Evolutionary conservation across 2,888 invertebrate genomes (phyloP), one percentile per base, ranked within the genome.

Genomic region (Actias luna): DNA sequence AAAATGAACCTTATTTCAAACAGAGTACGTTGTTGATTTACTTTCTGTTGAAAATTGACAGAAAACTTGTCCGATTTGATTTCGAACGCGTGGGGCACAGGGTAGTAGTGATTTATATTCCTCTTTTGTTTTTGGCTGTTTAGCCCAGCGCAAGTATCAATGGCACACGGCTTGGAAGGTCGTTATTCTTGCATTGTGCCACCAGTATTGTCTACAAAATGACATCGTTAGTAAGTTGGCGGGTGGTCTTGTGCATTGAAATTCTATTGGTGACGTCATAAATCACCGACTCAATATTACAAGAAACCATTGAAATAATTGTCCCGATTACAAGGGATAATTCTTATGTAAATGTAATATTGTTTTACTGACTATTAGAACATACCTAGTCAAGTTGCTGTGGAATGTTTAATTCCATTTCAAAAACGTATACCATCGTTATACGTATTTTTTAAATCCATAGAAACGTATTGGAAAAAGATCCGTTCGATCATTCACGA

Each of bases 61-160:
- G 68, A 71, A 72, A 71, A 67, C 71, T 74, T 78, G 75, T 72
- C 27, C 29, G 50, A 74, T 79, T 83, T 79, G 80, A 77, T 82
- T 83, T 80, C 70, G 69, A 77, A 83, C 78, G 82, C 82, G 82
- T 84, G 78, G 82, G 83, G 82, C 80, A 79, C 74, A 69, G 79
- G 77, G 74, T 80, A 72, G 74, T 80, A 72, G 87, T 92, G 91
- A 92, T 92, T 92, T 92, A 92, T 91, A 85, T 80, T 77, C 83
- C 74, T 87, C 90, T 89, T 89, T 92, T 91, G 92, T 92, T 92
- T 92, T 91, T 91, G 89, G 82, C 79, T 90, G 85, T 90, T 92
- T 88, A 87, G 85, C 42, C 85, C 79, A 80, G 83, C 79, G 50
- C 79, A 78, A 78, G 86, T 87, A 86, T 88, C 89, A 88, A 88